Base-by-base conservation (phyloP, 2,797 vertebrate species). In the Halcyon leucocephala region DNA sequence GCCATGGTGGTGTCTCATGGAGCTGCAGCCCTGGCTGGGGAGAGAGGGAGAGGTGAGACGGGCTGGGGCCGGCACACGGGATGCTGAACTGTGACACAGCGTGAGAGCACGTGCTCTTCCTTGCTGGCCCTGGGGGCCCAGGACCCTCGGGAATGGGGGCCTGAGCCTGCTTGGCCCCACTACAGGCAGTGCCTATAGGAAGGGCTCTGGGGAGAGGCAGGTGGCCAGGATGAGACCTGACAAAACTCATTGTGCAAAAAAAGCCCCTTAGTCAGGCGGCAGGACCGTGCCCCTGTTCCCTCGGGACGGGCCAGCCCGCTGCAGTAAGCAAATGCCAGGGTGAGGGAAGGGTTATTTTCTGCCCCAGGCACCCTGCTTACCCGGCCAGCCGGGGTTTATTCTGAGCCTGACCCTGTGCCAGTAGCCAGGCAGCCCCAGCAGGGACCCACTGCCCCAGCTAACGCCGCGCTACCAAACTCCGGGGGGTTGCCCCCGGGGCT, bases 1-100 rank as follows among this genome's bases (percentile, higher is more conserved):
- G 99, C 99, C 99, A 99, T 99, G 98, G 96, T 86, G 96, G 95
- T 83, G 97, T 98, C 95, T 98, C 98, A 98, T 98, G 98, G 97
- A 97, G 96, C 94, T 1, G 95, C 97, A 96, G 95, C 97, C 97
- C 97, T 92, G 90, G 97, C 98, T 97, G 96, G 87, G 95, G 95
- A 97, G 94, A 96, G 97, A 95, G 84, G 91, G 95, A 97, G 92
- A 95, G 95, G 82, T 95, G 95, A 96, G 91, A 85, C 0, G 8
- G 49, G 31, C 80, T 1, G 6, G 64, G 61, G 31, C 51, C 7
- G 20, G 69, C 86, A 54, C 7, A 1, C 3, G 5, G 24, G 51
- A 65, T 0, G 5, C 66, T 18, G 51, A 71, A 61, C 24, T 15
- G 24, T 0, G 1, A 70, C 69, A 52, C 42, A 3, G 24, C 3